Conservation (phyloP, 2,888 invertebrate species). For the Epistrophe grossulariae region DNA sequence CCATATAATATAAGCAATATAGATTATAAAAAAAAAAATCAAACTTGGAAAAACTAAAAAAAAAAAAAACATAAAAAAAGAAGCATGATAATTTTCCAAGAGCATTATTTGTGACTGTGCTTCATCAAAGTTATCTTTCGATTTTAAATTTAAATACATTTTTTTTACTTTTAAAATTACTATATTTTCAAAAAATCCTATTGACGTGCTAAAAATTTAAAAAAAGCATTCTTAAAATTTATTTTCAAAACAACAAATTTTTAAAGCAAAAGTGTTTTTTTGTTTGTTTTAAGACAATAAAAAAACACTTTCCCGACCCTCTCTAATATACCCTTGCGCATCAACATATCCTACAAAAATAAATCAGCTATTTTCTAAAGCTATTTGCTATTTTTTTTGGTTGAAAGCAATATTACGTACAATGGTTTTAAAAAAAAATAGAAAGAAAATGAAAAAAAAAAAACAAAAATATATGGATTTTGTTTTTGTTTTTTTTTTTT, state of each 20-base stretch:
- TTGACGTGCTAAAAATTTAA: not conserved
- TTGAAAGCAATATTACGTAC: slow-evolving; percentile 18
- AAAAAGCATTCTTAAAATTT: slow-evolving; percentile 25
- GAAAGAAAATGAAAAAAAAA: slow-evolving; percentile 27
- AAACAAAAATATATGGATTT: slow-evolving; percentile 30
- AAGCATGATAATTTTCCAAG: slow-evolving; percentile 9
- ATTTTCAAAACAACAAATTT: slow-evolving; percentile 10
- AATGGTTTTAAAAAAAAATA: slow-evolving; percentile 7
- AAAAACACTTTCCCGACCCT: slow-evolving; percentile 10
- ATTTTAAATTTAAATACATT: slow-evolving; percentile 2
- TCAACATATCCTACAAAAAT: slow-evolving; percentile 29
- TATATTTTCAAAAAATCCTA: slow-evolving; percentile 18
- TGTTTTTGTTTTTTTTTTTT: not conserved
- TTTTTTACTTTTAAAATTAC: slow-evolving; percentile 1
- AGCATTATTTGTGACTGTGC: slow-evolving; percentile 13
- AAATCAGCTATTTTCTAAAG: slow-evolving; percentile 22
- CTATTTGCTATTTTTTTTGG: slow-evolving; percentile 15
- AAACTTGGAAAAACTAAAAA: not conserved
- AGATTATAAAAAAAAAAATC: not conserved
- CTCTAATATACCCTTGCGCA: slow-evolving; percentile 2
- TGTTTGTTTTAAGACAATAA: not conserved
- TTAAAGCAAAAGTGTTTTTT: slow-evolving; percentile 7
- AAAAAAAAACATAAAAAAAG: slow-evolving; percentile 5
- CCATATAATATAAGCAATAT: no score
- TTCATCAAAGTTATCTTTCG: slow-evolving; percentile 7